Percentiles rank a stretch among this genome's conserved stretches.
These are phyloP conservation scores for Microcebus tavaratra DNA, from an alignment of 2,113 vertebrate species.

Conservation along the genomic window DNA sequence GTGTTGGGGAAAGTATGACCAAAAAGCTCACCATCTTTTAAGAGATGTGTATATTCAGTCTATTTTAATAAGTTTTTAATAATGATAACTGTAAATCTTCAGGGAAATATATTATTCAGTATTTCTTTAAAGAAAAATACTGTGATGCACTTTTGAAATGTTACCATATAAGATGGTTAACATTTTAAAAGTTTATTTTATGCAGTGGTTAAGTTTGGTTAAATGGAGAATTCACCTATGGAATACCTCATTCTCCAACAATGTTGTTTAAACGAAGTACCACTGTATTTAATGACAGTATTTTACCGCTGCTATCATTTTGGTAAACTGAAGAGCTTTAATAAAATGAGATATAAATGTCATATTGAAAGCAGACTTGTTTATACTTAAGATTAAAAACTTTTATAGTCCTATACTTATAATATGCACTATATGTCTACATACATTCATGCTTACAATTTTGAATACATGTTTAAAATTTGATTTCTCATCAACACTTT, in stretches of 20 bases:
- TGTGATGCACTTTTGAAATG: not conserved
- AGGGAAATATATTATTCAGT: not conserved
- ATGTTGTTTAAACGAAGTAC: constrained; percentile 7
- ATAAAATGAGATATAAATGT: constrained; percentile 41
- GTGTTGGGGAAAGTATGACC: not conserved
- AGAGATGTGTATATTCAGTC: not conserved
- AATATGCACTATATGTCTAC: not conserved
- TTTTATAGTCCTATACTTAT: not conserved
- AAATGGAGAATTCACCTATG: not conserved
- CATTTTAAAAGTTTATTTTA: not conserved
- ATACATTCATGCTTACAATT: constrained; percentile 45
- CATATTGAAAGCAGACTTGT: not conserved
- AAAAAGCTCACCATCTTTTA: not conserved
- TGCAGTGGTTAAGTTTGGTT: not conserved
- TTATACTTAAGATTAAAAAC: constrained; percentile 48
- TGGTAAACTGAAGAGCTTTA: constrained; percentile 38
- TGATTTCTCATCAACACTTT: constrained; percentile 77
- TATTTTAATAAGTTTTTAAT: constrained; percentile 35
- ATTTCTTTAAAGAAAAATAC: not conserved
- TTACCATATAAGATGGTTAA: constrained; percentile 16
- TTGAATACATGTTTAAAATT: constrained; percentile 66
- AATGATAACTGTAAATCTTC: not conserved
- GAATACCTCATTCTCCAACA: not conserved
- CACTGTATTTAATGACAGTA: not conserved
- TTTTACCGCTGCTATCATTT: constrained; percentile 12